Evolutionary conservation across 2,113 vertebrate species (phyloP), one percentile per base, ranked within the genome.

Genomic region (Egretta garzetta): DNA sequence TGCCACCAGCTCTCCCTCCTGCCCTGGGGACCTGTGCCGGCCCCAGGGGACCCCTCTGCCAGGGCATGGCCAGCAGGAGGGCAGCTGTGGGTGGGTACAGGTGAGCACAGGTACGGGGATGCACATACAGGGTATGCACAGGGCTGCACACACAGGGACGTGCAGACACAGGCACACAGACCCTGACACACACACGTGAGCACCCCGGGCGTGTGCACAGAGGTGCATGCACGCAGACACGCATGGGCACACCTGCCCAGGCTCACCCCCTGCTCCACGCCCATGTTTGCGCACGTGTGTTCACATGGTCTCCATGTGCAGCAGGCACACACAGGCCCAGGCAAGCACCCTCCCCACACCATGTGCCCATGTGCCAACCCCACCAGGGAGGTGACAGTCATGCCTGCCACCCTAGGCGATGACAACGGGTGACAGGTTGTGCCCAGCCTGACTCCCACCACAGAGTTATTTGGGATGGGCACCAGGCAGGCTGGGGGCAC

Each of bases 401-500:
- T 33, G 22, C 5, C 35, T 39, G 27, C 84, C 56, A 22, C 41
- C 37, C 28, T 43, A 56, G 23, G 35, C 39, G 17, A 53, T 75
- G 41, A 18, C 33, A 85, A 4, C 0, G 2, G 11, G 14, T 39
- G 33, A 62, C 45, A 63, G 33, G 30, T 11, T 2, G 1, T 77
- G 39, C 14, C 62, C n/a, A 71, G 37, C 41, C 33, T 66, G 63
- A 68, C 19, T 14, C 45, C 6, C 24, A 6, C 43, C 8, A 12
- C 3, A 16, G 49, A 26, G 1, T 14, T 50, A 55, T 1, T 0
- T 0, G 33, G 39, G 21, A 8, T 1, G n/a, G 62, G 60, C 28
- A 50, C 32, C 0, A 1, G 41, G 19, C 0, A 0, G 90, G 37
- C n/a, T 59, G 41, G 16, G 17, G 6, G 6, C 23, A 88, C 15